Conservation (phyloP, 2,888 invertebrate genomes). For the Lagria hirta region DNA sequence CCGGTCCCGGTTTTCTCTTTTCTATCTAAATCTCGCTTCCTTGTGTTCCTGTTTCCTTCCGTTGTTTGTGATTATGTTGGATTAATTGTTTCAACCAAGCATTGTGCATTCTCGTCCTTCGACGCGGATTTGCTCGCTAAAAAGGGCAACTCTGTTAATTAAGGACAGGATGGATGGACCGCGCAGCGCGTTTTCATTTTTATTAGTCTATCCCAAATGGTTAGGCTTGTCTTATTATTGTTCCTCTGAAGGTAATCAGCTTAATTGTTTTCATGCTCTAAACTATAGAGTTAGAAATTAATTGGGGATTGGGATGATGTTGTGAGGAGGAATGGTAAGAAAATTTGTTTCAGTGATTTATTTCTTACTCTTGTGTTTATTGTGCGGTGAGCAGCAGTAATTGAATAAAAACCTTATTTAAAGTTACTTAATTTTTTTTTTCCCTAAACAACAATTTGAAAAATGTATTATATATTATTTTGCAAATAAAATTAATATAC, state of each 20-base stretch:
- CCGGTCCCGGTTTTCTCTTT: too few species aligned
- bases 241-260: conserved; percentile 18
- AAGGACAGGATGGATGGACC: conserved; percentile 4
- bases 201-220: conserved; percentile 11
- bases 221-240: conserved; percentile 13
- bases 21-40: too few species aligned
- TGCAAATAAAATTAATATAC: too few species aligned
- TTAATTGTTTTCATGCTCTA: conserved; percentile 18
- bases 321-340: neutral
- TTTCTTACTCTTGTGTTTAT: too few species aligned
- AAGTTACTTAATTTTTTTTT: too few species aligned
- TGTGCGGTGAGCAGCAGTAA: too few species aligned
- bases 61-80: conserved; percentile 37
- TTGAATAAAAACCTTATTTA: too few species aligned
- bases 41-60: conserved; percentile 32
- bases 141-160: conserved; percentile 14
- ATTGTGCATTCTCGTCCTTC: conserved; percentile 2
- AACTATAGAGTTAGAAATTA: neutral
- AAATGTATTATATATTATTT: too few species aligned
- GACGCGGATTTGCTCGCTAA: conserved; percentile 5
- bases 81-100: conserved; percentile 33
- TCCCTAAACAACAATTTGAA: too few species aligned
- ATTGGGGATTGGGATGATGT: neutral
- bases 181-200: conserved; percentile 18
- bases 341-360: neutral